phyloP scores from a whole-genome alignment of 2,113 vertebrate species.

The Rhabdornis inornatus region DNA sequence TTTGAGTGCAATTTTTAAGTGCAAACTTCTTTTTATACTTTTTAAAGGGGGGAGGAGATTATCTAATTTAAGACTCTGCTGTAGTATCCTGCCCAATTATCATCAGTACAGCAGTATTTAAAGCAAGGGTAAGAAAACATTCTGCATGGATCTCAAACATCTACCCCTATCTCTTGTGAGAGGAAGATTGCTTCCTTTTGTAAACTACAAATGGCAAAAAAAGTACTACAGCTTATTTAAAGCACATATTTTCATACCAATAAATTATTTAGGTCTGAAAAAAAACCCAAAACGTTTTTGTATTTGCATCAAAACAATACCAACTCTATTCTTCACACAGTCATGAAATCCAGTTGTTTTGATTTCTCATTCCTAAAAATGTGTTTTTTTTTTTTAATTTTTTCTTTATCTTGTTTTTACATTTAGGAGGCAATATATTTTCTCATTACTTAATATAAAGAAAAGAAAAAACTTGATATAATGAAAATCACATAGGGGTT shows the following conservation, averaged over 20 bases:
- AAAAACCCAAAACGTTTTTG: rapidly evolving
- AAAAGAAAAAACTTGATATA: neutral
- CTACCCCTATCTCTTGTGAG: neutral
- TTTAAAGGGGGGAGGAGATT: neutral
- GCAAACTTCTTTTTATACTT: neutral
- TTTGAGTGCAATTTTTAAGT: neutral
- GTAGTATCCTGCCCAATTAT: neutral
- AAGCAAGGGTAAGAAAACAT: neutral
- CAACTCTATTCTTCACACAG: neutral
- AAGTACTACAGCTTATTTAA: neutral
- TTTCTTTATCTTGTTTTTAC: neutral
- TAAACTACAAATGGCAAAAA: neutral
- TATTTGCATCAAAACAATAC: neutral
- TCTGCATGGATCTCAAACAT: neutral
- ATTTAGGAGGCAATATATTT: neutral
- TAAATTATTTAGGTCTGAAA: neutral
- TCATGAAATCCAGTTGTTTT: neutral
- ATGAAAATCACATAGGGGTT: neutral
- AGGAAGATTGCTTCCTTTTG: neutral
- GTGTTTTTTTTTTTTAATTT: neutral
- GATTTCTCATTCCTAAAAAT: neutral
- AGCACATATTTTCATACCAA: rapidly evolving
- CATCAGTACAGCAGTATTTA: neutral
- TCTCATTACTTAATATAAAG: neutral
- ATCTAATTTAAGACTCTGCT: neutral